These are phyloP conservation scores for Anhinga rufa DNA, from an alignment of 2,113 vertebrate species.

Conservation along the genomic window DNA sequence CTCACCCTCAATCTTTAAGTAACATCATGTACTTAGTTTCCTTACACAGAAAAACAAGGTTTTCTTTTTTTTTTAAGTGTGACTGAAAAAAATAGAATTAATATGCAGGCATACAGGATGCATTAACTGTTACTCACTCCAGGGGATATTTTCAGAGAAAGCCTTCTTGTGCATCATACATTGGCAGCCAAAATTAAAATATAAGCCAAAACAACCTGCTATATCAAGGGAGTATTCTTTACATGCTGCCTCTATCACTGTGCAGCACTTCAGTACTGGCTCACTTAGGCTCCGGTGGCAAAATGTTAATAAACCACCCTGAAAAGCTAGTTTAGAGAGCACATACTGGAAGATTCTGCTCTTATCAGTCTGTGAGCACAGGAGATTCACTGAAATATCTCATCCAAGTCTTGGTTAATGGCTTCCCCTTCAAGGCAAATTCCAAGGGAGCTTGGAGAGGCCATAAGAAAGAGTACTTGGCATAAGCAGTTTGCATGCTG, in stretches of 20 bases:
- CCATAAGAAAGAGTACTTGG: not conserved
- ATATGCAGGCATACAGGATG: not conserved
- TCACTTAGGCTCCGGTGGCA: not conserved
- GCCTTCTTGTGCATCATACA: not conserved
- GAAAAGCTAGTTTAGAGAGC: not conserved
- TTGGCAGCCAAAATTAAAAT: not conserved
- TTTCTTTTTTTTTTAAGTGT: not conserved
- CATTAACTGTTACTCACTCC: not conserved
- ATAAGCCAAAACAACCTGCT: not conserved
- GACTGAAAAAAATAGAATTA: not conserved
- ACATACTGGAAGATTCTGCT: not conserved
- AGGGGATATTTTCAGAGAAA: not conserved
- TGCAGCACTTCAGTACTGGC: not conserved
- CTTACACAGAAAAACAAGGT: not conserved
- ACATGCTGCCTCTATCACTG: not conserved
- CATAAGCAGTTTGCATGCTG: not conserved
- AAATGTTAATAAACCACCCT: not conserved
- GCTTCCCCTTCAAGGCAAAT: conserved; percentile 5
- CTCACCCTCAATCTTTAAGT: not conserved
- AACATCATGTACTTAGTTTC: not conserved
- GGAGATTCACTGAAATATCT: not conserved
- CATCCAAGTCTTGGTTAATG: not conserved
- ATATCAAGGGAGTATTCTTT: not conserved
- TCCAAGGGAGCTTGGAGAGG: not conserved
- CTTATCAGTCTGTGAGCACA: not conserved